These are phyloP conservation scores for Catharus bicknelli DNA, from an alignment of 2,113 vertebrate genomes.

Conservation along the genomic window DNA sequence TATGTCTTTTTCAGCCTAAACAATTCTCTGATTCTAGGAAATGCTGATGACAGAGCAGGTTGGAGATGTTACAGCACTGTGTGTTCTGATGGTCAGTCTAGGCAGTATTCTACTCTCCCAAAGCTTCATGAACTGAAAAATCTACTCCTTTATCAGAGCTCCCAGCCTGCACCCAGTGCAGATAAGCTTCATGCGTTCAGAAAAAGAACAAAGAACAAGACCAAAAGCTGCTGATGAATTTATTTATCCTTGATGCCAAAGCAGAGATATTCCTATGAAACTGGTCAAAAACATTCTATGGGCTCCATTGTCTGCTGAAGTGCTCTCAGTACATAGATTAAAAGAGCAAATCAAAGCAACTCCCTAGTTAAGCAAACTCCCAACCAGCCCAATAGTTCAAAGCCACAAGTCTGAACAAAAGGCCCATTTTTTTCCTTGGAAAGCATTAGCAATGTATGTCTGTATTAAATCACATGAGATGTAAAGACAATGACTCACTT, in stretches of 20 bases:
- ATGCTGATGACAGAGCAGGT: neutral
- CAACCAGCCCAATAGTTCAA: neutral
- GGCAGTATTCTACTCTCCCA: neutral
- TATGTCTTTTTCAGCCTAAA: neutral
- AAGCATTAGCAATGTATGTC: neutral
- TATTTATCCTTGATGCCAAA: neutral
- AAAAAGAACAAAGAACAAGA: neutral
- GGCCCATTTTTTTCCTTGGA: neutral
- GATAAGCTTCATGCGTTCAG: neutral
- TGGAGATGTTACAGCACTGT: neutral
- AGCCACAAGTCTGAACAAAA: neutral
- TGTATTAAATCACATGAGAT: slow-evolving; percentile 1
- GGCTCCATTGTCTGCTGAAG: neutral
- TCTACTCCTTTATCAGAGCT: neutral
- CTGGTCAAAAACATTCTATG: neutral
- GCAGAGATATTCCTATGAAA: neutral
- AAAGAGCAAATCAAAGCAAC: slow-evolving; percentile 26
- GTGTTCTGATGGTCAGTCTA: neutral
- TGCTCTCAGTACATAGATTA: neutral
- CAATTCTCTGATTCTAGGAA: neutral
- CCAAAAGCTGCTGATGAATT: neutral
- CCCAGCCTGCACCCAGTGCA: neutral
- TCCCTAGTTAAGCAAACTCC: neutral
- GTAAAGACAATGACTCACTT: slow-evolving; percentile 42
- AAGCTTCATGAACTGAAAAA: neutral